Conservation (phyloP, 2,113 vertebrate genomes). For the Rhinolophus sinicus region DNA sequence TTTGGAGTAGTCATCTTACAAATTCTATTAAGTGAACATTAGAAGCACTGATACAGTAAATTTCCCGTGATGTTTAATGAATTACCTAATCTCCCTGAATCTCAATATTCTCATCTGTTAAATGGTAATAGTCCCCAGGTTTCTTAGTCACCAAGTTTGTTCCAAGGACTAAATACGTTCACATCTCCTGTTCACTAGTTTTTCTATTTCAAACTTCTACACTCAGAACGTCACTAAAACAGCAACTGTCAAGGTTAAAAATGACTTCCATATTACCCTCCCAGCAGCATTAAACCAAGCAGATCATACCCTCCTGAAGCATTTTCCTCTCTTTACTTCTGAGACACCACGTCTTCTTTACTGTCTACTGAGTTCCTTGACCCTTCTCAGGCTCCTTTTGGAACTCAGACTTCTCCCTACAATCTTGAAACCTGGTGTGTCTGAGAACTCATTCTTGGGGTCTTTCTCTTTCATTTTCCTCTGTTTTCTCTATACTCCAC, state of each 20-base stretch:
- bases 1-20: neutral
- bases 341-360: neutral
- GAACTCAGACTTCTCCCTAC: neutral
- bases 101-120: constrained; percentile 15
- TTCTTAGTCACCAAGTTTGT: neutral
- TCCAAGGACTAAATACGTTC: neutral
- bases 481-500: neutral
- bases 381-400: neutral
- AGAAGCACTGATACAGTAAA: neutral
- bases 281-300: neutral
- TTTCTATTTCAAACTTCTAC: neutral
- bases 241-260: neutral
- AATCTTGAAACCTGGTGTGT: neutral
- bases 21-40: neutral
- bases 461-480: neutral
- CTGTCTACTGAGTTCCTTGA: neutral
- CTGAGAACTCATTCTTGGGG: neutral
- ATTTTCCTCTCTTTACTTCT: neutral
- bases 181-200: neutral
- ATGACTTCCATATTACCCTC: neutral
- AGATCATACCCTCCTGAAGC: neutral
- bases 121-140: neutral
- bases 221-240: neutral
- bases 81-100: neutral
- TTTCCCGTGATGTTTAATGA: neutral